phyloP scores from a whole-genome alignment of 2,797 vertebrate genomes.

The Mallotus villosus region DNA sequence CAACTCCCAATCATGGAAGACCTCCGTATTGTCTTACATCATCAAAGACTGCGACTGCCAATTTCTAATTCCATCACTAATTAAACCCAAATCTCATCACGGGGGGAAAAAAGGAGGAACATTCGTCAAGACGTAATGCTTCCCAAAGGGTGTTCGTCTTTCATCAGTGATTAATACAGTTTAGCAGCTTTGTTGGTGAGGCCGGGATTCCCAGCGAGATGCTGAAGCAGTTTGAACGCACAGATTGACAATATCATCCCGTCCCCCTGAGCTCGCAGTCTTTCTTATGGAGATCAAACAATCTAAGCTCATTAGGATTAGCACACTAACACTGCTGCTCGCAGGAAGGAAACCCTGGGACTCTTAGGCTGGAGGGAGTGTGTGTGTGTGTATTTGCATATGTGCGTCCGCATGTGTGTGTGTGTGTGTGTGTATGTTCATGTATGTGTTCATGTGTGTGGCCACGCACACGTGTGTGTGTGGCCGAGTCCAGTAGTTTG shows the following conservation, averaged over 20 bases:
- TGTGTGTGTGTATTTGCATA: not conserved
- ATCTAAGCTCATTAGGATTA: constrained; percentile 9
- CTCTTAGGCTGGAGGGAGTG: not conserved
- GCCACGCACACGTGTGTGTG: no score
- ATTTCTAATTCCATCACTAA: no score
- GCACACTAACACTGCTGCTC: not conserved
- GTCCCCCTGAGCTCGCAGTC: not conserved
- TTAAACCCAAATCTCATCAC: no score
- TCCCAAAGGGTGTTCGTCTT: not conserved
- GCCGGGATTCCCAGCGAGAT: constrained; percentile 1
- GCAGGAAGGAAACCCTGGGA: not conserved
- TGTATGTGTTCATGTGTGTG: no score
- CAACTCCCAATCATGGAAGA: no score
- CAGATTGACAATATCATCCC: not conserved
- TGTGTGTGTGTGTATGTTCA: no score
- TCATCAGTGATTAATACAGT: constrained; percentile 4
- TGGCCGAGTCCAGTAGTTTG: no score
- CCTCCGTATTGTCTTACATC: no score
- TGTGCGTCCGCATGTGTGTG: not conserved
- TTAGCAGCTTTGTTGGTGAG: not conserved
- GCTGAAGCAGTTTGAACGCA: not conserved
- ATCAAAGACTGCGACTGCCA: no score
- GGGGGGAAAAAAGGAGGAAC: not conserved
- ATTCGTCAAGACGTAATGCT: constrained; percentile 5
- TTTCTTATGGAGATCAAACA: constrained; percentile 12